Percentiles rank a stretch among this genome's conserved stretches.
Evolutionary conservation across 2,113 vertebrate genomes (phyloP).

Genomic region (Capreolus pygargus): DNA sequence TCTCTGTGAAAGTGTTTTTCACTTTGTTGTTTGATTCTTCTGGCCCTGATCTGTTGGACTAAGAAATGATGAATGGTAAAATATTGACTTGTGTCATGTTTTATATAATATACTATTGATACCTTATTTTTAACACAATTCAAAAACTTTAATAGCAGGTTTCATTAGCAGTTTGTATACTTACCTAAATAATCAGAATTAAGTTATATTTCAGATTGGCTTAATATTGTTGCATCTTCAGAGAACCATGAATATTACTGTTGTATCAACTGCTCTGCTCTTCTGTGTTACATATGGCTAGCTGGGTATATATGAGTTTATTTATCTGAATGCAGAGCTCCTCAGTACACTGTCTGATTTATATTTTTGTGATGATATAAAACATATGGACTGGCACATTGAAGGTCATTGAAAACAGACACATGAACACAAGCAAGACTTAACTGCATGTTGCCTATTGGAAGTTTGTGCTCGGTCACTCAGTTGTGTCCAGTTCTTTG

Average conservation of each 20-base stretch:
- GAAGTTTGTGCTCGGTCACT: not conserved
- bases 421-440: not conserved
- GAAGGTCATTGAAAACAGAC: not conserved
- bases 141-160: not conserved
- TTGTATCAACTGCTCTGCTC: not conserved
- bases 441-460: not conserved
- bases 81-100: not conserved
- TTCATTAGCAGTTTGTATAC: not conserved
- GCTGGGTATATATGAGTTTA: not conserved
- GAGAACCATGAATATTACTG: not conserved
- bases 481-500: not conserved
- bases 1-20: conserved; percentile 26
- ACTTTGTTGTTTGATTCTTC: conserved; percentile 11
- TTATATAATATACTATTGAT: not conserved
- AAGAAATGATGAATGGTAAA: not conserved
- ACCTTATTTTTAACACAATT: not conserved
- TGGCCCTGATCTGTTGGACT: not conserved
- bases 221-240: not conserved
- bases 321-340: not conserved
- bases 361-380: not conserved
- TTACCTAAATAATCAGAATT: not conserved
- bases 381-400: not conserved
- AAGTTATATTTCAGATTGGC: not conserved
- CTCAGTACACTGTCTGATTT: not conserved
- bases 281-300: not conserved